Base-by-base conservation (phyloP, 2,888 invertebrate species). In the Lepidonotus clava region DNA sequence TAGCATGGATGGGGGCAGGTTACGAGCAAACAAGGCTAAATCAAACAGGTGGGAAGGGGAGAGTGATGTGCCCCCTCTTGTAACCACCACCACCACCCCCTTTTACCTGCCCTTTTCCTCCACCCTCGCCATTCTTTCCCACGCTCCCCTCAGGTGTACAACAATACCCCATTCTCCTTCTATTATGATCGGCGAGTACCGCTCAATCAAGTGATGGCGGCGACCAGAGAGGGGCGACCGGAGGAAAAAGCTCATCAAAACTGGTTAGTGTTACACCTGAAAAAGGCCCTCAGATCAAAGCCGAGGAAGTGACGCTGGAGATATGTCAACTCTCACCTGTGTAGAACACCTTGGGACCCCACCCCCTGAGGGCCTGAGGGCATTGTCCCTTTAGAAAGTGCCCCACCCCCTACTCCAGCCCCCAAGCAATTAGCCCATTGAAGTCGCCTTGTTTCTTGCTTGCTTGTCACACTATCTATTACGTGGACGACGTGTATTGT, bases 231-330 rank as follows among this genome's bases (percentile, higher is more conserved):
- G 24, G 11, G 28, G 28, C 24, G 24, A n/a, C 61, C 61, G 4
- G 28, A 11, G 61, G 4, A 61, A 61, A 61, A 61, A 28, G 61
- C 61, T 61, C 61, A 61, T 61, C 61, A 61, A 61, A 61, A 61
- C 61, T 61, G 61, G 61, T 61, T 61, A 61, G 61, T 61, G 61
- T 61, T 61, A 61, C 61, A 61, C 61, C 28, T n/a, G 61, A 24
- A 32, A 61, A 24, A 61, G 61, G 5, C 11, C n/a, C 24, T 18
- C 24, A 61, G 61, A 61, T 61, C 61, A 61, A 61, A 61, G 61
- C 11, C n/a, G 18, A n/a, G 53, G 61, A 32, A 24, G 2, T 61
- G 61, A 53, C 53, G n/a, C 53, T 4, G 53, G 11, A 28, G 61
- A 24, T 61, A 61, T 61, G 61, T 24, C 24, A 61, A 11, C 61